These are phyloP conservation scores for Spodoptera exigua DNA, from an alignment of 2,888 invertebrate species.

Conservation along the genomic window DNA sequence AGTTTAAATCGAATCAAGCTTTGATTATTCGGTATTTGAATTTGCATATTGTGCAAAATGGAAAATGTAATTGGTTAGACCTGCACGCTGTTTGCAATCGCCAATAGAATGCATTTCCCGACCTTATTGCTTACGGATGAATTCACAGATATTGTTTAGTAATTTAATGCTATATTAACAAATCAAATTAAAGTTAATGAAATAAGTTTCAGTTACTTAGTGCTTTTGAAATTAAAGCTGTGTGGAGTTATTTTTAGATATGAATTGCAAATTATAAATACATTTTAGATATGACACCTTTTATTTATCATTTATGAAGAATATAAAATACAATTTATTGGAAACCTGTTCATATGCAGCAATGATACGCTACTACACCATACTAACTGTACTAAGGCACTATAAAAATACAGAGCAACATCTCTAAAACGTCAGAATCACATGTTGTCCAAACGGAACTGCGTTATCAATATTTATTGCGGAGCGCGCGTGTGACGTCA, in stretches of 20 bases:
- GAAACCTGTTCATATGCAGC: too few relatives aligned
- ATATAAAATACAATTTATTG: too few relatives aligned
- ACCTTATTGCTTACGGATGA: too few relatives aligned
- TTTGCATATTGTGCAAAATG: background rate
- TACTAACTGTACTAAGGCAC: constrained; percentile 41
- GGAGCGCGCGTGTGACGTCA: constrained; percentile 63
- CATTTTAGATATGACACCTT: too few relatives aligned
- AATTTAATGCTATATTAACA: too few relatives aligned
- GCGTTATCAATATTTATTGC: constrained; percentile 69
- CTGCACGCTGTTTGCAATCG: too few relatives aligned
- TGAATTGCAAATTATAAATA: background rate
- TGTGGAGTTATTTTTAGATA: background rate
- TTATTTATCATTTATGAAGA: too few relatives aligned
- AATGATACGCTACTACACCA: too few relatives aligned
- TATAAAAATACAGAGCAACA: constrained; percentile 32
- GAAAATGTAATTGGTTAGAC: too few relatives aligned
- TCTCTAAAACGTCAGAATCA: constrained; percentile 41
- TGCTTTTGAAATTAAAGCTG: background rate
- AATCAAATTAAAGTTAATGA: constrained; percentile 3
- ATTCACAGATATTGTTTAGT: too few relatives aligned
- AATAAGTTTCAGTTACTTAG: too few relatives aligned
- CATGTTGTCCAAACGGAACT: constrained; percentile 56
- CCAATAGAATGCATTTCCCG: too few relatives aligned
- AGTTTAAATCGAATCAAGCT: constrained; percentile 18
- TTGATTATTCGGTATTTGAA: constrained; percentile 9